Evolutionary conservation across 2,888 invertebrate species (phyloP), one percentile per base, ranked within the genome.

Genomic region (Hydriomena furcata): DNA sequence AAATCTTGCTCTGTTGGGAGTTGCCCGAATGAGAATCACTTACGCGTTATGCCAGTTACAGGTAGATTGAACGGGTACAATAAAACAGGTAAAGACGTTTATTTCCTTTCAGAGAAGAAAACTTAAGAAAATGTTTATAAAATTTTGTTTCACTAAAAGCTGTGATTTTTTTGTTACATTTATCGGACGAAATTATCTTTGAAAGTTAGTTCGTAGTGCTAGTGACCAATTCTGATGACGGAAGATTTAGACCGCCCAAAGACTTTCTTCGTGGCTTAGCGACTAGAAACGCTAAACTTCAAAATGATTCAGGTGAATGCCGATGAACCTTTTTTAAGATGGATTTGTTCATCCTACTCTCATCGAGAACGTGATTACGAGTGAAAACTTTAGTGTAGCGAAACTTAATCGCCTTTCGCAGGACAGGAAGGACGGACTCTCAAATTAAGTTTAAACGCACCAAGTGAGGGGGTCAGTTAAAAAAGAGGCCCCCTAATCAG

Each of bases 401-500:
- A 69, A 75, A 73, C 73, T 73, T 79, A 79, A 82, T 82, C 73
- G 79, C 67, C 68, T 68, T 72, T 72, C 64, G 63, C 66, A 78
- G 79, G 80, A 79, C 77, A 80, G 79, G 17, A 23, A 41, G 41
- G 41, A 31, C 24, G 41, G 80, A 81, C 75, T 79, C 74, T 82
- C 81, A 85, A 88, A 85, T 87, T 86, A 85, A 87, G 84, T 87
- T 87, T 84, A 86, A 86, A 84, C 85, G 84, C 76, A 77, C 77
- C 79, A 79, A 83, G 82, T 80, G 78, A 83, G 85, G 84, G 84
- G 88, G 88, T 87, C 89, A 87, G 87, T 90, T 88, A 87, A 89
- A 89, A 90, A 88, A 87, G 85, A 85, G 87, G 82, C 81, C 81
- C 79, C 82, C 81, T 89, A 88, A 90, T 90, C 89, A 89, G 88